Conservation (phyloP, 2,797 vertebrate species). For the Falco rusticolus region DNA sequence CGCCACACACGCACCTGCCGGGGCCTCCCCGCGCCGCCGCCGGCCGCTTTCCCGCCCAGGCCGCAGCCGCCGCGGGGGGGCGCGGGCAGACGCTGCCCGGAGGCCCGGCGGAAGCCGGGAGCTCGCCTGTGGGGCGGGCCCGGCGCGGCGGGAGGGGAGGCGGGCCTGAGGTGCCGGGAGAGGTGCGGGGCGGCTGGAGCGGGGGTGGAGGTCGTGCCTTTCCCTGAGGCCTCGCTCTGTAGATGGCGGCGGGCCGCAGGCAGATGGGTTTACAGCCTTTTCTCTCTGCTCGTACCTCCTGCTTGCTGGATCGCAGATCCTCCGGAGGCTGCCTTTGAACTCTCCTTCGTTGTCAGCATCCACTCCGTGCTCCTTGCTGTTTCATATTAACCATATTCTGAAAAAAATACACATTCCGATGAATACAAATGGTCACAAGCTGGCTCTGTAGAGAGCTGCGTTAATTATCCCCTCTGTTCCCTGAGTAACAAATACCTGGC, state of each 20-base stretch:
- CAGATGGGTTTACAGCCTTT: not conserved
- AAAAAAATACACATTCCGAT: accelerated
- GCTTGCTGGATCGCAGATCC: not conserved
- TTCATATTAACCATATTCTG: not conserved
- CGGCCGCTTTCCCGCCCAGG: not conserved
- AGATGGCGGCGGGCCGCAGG: not conserved
- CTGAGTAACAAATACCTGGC: not conserved
- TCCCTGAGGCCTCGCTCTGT: accelerated
- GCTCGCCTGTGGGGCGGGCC: not conserved
- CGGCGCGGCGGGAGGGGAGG: not conserved
- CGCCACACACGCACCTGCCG: not conserved
- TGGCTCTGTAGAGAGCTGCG: not conserved
- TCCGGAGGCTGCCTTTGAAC: not conserved
- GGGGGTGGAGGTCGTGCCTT: accelerated
- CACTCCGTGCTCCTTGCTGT: not conserved
- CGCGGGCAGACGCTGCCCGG: not conserved
- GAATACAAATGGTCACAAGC: not conserved
- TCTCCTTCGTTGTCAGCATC: not conserved
- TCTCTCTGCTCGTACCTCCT: too few relatives aligned
- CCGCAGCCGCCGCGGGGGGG: not conserved
- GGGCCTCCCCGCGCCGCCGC: not conserved
- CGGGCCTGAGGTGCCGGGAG: not conserved
- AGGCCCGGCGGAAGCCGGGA: not conserved
- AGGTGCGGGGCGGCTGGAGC: not conserved
- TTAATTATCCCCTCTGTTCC: not conserved